A percentile compares a stretch with the other conserved stretches of the same genome.
These are phyloP conservation scores for Heterotis niloticus DNA, from an alignment of 2,113 vertebrate species.

Conservation along the genomic window DNA sequence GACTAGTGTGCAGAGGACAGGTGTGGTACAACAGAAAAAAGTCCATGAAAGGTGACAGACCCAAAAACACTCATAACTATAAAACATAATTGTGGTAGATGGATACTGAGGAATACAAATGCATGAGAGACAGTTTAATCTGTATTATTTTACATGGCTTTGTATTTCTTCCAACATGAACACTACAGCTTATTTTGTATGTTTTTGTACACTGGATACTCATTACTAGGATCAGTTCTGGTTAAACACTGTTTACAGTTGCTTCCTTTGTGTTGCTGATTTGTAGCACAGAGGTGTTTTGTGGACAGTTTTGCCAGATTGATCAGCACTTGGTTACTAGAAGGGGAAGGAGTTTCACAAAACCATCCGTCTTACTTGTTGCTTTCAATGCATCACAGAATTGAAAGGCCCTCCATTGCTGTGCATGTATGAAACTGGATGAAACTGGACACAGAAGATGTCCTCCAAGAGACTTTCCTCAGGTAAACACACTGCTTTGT, in stretches of 20 bases:
- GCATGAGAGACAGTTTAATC: background rate
- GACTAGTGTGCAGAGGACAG: background rate
- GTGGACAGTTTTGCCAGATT: slow-evolving; percentile 5
- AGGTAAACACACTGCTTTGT: too few species aligned
- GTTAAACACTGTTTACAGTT: background rate
- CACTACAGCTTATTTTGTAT: too few species aligned
- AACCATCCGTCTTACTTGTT: background rate
- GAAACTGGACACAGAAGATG: too few species aligned
- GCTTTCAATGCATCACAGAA: background rate
- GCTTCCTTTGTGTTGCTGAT: background rate
- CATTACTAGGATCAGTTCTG: too few species aligned
- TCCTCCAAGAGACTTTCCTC: too few species aligned
- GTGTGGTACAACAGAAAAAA: background rate
- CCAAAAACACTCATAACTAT: background rate
- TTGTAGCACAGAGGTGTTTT: background rate
- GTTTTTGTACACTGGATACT: too few species aligned
- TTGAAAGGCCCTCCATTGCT: background rate
- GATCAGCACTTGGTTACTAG: background rate
- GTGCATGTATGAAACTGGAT: background rate
- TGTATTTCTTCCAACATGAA: background rate
- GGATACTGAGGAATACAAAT: background rate
- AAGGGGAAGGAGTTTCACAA: background rate
- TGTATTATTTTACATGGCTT: background rate
- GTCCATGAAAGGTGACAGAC: background rate
- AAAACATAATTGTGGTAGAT: background rate